Percentiles rank a stretch among this genome's conserved stretches.
These are phyloP conservation scores for Melanotaenia duboulayi DNA, from an alignment of 2,113 vertebrate species.

Conservation along the genomic window DNA sequence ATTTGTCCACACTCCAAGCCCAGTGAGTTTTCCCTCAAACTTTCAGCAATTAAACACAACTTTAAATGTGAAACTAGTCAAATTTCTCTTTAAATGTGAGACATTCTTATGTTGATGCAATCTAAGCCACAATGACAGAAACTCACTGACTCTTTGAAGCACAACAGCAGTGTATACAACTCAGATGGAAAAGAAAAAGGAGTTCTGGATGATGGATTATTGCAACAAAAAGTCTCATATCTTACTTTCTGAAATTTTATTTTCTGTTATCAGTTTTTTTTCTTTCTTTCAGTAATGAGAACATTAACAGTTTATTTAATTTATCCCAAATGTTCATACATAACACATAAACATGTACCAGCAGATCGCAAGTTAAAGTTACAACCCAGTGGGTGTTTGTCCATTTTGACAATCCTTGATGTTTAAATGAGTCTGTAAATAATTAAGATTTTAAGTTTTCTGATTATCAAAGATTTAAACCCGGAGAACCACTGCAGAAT, in stretches of 20 bases:
- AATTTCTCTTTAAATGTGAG: slow-evolving; percentile 9
- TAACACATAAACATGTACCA: background rate
- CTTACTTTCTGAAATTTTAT: background rate
- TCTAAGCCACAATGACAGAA: slow-evolving; percentile 20
- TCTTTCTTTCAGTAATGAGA: background rate
- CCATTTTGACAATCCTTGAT: background rate
- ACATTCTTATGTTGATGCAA: slow-evolving; percentile 34
- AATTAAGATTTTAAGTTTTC: background rate
- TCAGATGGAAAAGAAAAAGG: slow-evolving; percentile 3
- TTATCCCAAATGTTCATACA: background rate
- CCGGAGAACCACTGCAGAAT: background rate
- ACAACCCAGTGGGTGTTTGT: too few species aligned
- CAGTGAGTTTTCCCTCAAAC: background rate
- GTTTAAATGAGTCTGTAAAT: background rate
- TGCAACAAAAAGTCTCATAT: background rate
- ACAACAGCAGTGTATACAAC: slow-evolving; percentile 2
- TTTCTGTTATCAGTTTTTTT: background rate
- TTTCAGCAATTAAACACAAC: background rate
- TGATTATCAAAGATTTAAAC: background rate
- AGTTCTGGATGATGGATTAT: background rate
- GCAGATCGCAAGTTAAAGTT: too few species aligned
- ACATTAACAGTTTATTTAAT: background rate
- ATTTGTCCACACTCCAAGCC: too few species aligned
- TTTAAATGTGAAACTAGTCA: background rate
- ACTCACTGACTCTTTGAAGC: slow-evolving; percentile 19